Evolutionary conservation across 1,140 invertebrate species (phyloP).

Genomic region (Cephus cinctus): DNA sequence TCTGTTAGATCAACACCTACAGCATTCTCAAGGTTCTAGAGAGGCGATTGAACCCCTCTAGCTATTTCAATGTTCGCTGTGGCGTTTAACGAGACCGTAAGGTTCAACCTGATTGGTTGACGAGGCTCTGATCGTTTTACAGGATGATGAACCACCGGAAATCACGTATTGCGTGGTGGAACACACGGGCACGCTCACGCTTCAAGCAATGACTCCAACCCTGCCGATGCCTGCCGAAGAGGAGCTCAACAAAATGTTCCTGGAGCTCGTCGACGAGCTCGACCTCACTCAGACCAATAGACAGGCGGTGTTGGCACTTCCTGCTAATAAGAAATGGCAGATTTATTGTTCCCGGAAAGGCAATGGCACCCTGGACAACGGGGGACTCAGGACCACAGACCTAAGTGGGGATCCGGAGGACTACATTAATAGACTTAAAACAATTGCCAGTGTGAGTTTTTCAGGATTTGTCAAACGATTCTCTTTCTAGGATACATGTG

Average conservation of each 20-base stretch:
- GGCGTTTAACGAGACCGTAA: no score
- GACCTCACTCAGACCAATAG: constrained; percentile 91
- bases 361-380: constrained; percentile 57
- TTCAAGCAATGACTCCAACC: constrained; percentile 83
- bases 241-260: constrained; percentile 90
- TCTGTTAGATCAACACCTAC: no score
- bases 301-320: constrained; percentile 87
- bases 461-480: background rate
- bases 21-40: no score
- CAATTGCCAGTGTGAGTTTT: constrained; percentile 71
- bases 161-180: constrained; percentile 89
- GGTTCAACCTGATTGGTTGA: no score
- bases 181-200: constrained; percentile 77
- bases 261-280: constrained; percentile 91
- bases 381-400: constrained; percentile 62
- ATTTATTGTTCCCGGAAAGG: constrained; percentile 92
- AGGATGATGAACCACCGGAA: constrained; percentile 89
- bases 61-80: no score
- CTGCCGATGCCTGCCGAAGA: constrained; percentile 90
- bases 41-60: no score
- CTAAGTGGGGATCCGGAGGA: constrained; percentile 78
- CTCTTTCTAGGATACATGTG: background rate
- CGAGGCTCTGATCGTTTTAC: no score
- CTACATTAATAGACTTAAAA: constrained; percentile 81
- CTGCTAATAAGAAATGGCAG: constrained; percentile 96